Conservation (phyloP, 2,113 vertebrate species). For the Gymnarchus niloticus region DNA sequence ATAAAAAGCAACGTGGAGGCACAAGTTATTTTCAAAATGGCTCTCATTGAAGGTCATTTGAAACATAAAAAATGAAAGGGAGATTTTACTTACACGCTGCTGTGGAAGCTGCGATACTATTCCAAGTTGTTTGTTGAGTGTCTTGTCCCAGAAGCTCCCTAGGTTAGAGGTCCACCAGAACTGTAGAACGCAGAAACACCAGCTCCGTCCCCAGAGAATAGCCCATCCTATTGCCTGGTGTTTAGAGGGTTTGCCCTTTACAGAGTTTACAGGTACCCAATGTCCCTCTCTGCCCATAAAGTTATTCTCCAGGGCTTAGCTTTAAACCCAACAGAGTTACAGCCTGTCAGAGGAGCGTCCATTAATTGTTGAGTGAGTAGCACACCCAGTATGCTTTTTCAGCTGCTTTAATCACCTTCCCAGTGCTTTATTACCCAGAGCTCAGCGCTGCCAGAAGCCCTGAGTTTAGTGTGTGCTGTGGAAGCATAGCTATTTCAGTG, state of each 20-base stretch:
- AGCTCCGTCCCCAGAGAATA: background rate
- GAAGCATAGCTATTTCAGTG: background rate
- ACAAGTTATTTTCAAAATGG: background rate
- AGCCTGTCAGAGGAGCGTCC: background rate
- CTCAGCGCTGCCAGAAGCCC: background rate
- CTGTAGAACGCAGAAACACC: background rate
- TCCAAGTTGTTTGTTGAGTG: background rate
- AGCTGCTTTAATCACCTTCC: constrained; percentile 5
- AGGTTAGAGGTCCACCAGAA: background rate
- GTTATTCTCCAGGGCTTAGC: background rate
- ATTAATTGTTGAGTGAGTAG: constrained; percentile 5
- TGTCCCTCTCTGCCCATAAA: background rate
- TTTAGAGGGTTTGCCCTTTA: no score
- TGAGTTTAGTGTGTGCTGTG: background rate
- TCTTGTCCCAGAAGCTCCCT: background rate
- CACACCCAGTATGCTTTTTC: constrained; percentile 7
- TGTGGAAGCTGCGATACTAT: background rate
- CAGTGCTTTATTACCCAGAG: constrained; percentile 2
- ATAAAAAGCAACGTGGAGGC: background rate
- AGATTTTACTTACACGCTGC: background rate
- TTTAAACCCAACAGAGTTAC: background rate
- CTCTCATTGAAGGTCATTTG: no score
- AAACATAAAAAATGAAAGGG: background rate
- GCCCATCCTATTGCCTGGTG: background rate
- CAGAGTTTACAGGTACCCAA: background rate